Evolutionary conservation across 2,888 invertebrate species (phyloP).

Genomic region (Lepidocyrtoides sp.): DNA sequence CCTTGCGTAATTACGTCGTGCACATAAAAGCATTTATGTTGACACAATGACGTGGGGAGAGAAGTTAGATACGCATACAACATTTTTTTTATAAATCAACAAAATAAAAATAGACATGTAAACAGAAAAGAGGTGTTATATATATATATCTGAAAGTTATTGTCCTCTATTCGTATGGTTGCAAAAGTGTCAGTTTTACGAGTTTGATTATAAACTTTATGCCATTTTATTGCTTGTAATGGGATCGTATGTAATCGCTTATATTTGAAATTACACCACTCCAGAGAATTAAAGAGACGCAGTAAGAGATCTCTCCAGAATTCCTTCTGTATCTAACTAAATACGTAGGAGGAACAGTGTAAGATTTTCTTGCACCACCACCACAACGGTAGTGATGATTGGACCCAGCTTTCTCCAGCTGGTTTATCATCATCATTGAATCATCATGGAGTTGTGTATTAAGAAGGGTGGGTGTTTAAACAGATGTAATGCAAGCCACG

Average conservation of each 20-base stretch:
- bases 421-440: not conserved
- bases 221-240: not conserved
- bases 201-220: not conserved
- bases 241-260: not conserved
- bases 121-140: too few species aligned
- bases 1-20: not conserved
- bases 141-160: not conserved
- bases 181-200: too few species aligned
- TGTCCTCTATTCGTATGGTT: not conserved
- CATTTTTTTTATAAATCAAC: too few species aligned
- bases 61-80: too few species aligned
- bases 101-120: not conserved
- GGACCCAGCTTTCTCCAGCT: conserved; percentile 17
- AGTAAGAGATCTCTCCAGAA: not conserved
- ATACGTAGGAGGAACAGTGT: not conserved
- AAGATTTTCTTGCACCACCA: not conserved
- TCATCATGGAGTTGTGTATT: not conserved
- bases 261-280: not conserved
- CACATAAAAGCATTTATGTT: not conserved
- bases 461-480: not conserved
- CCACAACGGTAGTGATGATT: not conserved
- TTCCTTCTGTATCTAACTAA: not conserved
- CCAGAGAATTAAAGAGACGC: not conserved
- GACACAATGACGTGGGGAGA: not conserved
- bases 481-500: not conserved